Conservation (phyloP, 2,113 vertebrate species). For the Oenanthe melanoleuca region DNA sequence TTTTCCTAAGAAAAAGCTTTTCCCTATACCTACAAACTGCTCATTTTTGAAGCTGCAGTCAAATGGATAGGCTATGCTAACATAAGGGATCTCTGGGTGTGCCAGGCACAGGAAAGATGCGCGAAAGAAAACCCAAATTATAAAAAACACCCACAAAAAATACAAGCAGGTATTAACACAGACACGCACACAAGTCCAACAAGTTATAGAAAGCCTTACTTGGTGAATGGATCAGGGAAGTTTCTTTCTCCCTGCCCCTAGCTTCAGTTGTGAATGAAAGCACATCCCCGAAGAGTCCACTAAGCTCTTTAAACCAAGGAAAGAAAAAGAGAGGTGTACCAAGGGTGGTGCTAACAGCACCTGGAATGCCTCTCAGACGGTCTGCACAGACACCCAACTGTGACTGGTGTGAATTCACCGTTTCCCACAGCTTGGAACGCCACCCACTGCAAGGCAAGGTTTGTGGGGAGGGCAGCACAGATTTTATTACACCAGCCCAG, state of each 20-base stretch:
- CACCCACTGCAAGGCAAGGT: background rate
- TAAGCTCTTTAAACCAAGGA: background rate
- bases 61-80: conserved; percentile 50
- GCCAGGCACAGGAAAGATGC: conserved; percentile 57
- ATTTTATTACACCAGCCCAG: background rate
- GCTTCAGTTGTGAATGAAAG: conserved; percentile 21
- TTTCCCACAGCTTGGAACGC: background rate
- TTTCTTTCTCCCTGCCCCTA: conserved; percentile 16
- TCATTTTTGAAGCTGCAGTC: conserved; percentile 52
- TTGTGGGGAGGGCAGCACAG: background rate
- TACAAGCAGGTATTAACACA: conserved; percentile 60
- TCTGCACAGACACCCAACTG: background rate
- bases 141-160: background rate
- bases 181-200: conserved; percentile 62
- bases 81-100: conserved; percentile 29
- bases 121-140: background rate
- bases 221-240: conserved; percentile 17
- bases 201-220: conserved; percentile 62
- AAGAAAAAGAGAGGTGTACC: background rate
- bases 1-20: conserved; percentile 33
- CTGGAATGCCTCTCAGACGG: conserved; percentile 34
- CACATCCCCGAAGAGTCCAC: background rate
- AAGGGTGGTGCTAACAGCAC: conserved; percentile 51
- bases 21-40: conserved; percentile 35
- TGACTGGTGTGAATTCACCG: background rate